Base-by-base conservation (phyloP, 2,888 invertebrate species). In the Eupeodes luniger region DNA sequence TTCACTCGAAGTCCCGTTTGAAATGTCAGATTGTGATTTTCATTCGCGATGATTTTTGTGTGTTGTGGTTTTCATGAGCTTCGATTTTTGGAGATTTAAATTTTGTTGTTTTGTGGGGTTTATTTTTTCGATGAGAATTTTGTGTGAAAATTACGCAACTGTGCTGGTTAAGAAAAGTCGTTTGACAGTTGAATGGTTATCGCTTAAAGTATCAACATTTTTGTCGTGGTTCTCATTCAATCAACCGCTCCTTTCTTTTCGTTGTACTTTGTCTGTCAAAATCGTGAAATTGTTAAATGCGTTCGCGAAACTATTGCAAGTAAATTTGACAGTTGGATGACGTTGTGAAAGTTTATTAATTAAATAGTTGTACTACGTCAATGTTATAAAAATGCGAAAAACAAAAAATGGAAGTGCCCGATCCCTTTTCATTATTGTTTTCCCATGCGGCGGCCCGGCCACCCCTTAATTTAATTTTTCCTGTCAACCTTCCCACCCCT, bases 381-480 rank as follows among this genome's bases (percentile, higher is more conserved):
- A 51, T 10, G 12, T 49, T 49, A 34, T 14, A 19, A 44, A 7
- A 47, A 6, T 12, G 6, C 0, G 0, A 16, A 27, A 47, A 66
- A 27, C 14, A 14, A 27, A 66, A 67, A 67, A 67, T 47, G 47
- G 12, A 47, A 59, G 47, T 72, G 72, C 12, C 57, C 34, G 57
- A 59, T 67, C 40, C 67, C 51, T 64, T 59, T 57, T 66, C 59
- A 47, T 36, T 16, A 36, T 66, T 55, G 40, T 44, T 72, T 80
- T 80, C 66, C 87, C 87, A 84, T 87, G 87, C 80, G 80, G 76
- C 83, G 77, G 27, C 84, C 84, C 19, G 19, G 77, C 84, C 84
- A 83, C 55, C 80, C 87, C 84, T 87, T 62, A 55, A 59, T 61
- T 72, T 80, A 62, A 62, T 62, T 80, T 77, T 62, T 67, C 49